phyloP scores from a whole-genome alignment of 2,113 vertebrate species.

The Hemibagrus wyckioides region DNA sequence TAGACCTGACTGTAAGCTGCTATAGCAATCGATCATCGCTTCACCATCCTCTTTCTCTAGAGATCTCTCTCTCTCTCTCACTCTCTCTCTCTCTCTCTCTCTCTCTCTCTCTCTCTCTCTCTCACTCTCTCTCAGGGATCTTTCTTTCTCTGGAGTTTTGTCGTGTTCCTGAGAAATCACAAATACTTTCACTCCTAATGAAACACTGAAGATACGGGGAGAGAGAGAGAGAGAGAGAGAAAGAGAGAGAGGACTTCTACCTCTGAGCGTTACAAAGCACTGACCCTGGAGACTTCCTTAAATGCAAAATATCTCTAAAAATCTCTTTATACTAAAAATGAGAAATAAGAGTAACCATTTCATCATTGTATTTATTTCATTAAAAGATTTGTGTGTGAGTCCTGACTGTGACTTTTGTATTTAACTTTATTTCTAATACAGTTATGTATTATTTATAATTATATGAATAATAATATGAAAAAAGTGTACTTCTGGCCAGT shows the following conservation, averaged over 20 bases:
- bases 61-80: too few relatives aligned
- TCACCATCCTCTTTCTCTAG: neutral
- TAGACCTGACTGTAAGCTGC: neutral
- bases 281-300: neutral
- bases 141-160: neutral
- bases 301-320: neutral
- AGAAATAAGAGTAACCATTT: neutral
- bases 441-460: neutral
- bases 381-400: neutral
- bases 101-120: too few relatives aligned
- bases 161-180: too few relatives aligned
- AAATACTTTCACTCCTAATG: too few relatives aligned
- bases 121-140: neutral
- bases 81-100: too few relatives aligned
- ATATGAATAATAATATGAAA: neutral
- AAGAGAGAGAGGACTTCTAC: neutral
- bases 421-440: neutral
- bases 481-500: constrained; percentile 64
- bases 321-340: too few relatives aligned
- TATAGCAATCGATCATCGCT: neutral
- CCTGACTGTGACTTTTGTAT: neutral
- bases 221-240: too few relatives aligned
- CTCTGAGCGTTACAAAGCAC: neutral
- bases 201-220: too few relatives aligned
- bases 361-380: too few relatives aligned